Base-by-base conservation (phyloP, 1,140 invertebrate genomes). In the Dinothrombium tinctorium region DNA sequence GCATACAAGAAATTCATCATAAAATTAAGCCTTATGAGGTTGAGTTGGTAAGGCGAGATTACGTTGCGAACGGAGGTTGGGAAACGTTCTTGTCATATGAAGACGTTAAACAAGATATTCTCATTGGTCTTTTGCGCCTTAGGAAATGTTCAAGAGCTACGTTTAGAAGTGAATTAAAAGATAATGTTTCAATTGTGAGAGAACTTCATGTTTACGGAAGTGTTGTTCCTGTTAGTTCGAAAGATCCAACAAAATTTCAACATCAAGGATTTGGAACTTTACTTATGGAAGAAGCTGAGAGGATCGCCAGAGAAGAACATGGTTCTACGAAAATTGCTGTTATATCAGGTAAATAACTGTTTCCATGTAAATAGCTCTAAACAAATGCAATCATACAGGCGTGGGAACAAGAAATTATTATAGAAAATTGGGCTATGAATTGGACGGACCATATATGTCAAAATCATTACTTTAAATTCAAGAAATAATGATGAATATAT, bases 1-100 rank as follows among this genome's bases (percentile, higher is more conserved):
- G 94, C 33, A 98, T 99, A 49, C 87, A 95, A 56, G 90, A 98
- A 66, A 96, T 98, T 50, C 92, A 98, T 56, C 72, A 94, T 54
- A 94, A 92, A 70, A 72, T 95, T 33, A 66, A 73, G 37, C 86
- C 84, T 0, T 78, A 90, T 58, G 73, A 82, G 62, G 74, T 92
- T 7, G 90, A 99, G 60, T 57, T 95, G 15, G 79, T 99, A 50
- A 66, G 92, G 24, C 65, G 92, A 41, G 94, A 98, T 63, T 99
- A 99, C 61, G 68, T 70, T 22, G 92, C 90, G 0, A 99, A 98
- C 57, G 77, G 76, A 32, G 92, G 92, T 0, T 96, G 90, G 89
- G 94, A 99, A 63, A 96, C 89, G 0, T 99, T 99, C 57, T 60
- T 98, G 8, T 80, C 87, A 0, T 99, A 98, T 54, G 94, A 99